phyloP scores from a whole-genome alignment of 2,888 invertebrate genomes.

The Norana najaformis region DNA sequence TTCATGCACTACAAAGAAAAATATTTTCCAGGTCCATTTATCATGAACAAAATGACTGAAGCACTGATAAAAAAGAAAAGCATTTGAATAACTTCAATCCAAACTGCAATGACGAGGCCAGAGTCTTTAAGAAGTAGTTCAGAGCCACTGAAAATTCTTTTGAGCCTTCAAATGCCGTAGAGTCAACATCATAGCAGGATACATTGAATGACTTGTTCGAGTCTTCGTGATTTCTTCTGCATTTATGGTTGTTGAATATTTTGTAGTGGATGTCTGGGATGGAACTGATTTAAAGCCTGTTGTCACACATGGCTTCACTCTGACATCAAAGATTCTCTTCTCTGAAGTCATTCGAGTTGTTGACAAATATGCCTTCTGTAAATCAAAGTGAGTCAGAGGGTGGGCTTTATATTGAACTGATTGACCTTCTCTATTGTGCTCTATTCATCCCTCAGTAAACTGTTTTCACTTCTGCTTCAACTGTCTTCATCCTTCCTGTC shows the following conservation, averaged over 20 bases:
- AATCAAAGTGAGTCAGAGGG: slow-evolving; percentile 73
- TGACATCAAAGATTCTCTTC: slow-evolving; percentile 93
- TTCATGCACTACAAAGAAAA: not conserved
- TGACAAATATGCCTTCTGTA: slow-evolving; percentile 89
- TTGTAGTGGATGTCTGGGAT: slow-evolving; percentile 70
- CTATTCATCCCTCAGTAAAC: not conserved
- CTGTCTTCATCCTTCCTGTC: not conserved
- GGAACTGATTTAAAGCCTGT: slow-evolving; percentile 67
- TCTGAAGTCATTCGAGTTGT: slow-evolving; percentile 87
- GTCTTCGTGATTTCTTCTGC: no score
- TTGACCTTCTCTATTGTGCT: not conserved
- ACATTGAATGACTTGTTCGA: no score
- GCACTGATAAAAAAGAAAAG: no score
- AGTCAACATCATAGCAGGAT: no score
- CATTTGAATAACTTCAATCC: no score
- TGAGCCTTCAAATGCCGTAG: no score
- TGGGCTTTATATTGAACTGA: not conserved
- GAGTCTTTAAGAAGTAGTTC: no score
- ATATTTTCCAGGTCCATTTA: not conserved
- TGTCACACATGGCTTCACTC: slow-evolving; percentile 74
- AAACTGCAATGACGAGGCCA: no score
- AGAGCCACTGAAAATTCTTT: no score
- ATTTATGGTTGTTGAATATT: not conserved
- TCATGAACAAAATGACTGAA: no score
- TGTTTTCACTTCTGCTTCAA: not conserved